These are phyloP conservation scores for Nezara viridula DNA, from an alignment of 2,888 invertebrate genomes.

Conservation along the genomic window DNA sequence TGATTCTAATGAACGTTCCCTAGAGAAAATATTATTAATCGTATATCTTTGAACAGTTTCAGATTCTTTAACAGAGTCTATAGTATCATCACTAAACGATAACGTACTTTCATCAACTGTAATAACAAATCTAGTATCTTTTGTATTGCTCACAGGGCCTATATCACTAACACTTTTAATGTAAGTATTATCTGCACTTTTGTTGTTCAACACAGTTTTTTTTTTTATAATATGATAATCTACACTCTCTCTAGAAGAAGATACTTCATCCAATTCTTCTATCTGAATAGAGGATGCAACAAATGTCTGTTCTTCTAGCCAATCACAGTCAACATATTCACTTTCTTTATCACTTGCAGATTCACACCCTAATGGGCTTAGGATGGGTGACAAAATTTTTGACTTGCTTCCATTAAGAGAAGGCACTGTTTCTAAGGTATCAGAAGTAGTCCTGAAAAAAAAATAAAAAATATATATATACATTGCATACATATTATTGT, in stretches of 20 bases:
- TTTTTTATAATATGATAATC: constrained; percentile 52
- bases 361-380: constrained; percentile 63
- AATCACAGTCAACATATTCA: constrained; percentile 65
- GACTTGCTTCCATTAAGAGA: constrained; percentile 34
- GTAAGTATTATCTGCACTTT: constrained; percentile 11
- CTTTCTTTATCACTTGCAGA: constrained; percentile 64
- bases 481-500: too few relatives aligned
- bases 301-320: constrained; percentile 62
- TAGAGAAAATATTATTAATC: constrained; percentile 57
- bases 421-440: constrained; percentile 1
- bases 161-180: constrained; percentile 51
- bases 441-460: constrained; percentile 25
- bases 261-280: constrained; percentile 46
- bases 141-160: background rate
- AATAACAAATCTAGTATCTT: constrained; percentile 43
- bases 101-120: constrained; percentile 61
- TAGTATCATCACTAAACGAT: constrained; percentile 62
- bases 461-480: background rate
- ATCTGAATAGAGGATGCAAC: constrained; percentile 58
- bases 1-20: constrained; percentile 64
- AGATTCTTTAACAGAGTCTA: constrained; percentile 61
- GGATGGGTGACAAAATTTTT: constrained; percentile 54
- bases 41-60: constrained; percentile 53
- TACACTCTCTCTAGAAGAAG: constrained; percentile 34
- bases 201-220: background rate